phyloP scores from a whole-genome alignment of 2,888 invertebrate species.

The Pachliopta kotzebuea region DNA sequence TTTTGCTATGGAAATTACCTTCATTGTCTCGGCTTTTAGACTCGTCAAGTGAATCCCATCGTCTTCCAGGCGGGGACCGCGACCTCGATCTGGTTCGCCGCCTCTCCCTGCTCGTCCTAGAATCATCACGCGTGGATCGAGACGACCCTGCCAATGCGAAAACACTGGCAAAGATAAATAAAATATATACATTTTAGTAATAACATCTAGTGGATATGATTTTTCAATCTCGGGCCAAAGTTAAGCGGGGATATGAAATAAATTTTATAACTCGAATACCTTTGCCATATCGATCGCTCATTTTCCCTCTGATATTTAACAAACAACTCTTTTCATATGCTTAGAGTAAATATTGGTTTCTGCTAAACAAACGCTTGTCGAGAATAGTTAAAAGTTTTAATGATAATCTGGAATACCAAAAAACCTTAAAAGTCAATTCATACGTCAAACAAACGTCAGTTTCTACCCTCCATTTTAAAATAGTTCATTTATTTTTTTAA shows the following conservation, averaged over 20 bases:
- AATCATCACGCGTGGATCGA: constrained; percentile 80
- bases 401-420: constrained; percentile 2
- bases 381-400: not conserved
- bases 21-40: constrained; percentile 41
- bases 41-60: constrained; percentile 37
- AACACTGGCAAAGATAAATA: constrained; percentile 86
- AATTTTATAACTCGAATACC: constrained; percentile 59
- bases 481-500: not conserved
- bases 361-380: constrained; percentile 2
- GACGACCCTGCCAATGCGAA: constrained; percentile 87
- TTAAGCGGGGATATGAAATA: constrained; percentile 35
- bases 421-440: constrained; percentile 4
- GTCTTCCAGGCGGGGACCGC: constrained; percentile 48
- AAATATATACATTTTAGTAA: constrained; percentile 56
- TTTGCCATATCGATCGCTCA: constrained; percentile 62
- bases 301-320: constrained; percentile 31
- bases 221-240: constrained; percentile 27
- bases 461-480: not conserved
- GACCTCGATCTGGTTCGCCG: constrained; percentile 47
- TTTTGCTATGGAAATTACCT: not conserved
- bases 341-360: not conserved
- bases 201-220: constrained; percentile 33
- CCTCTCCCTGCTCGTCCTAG: constrained; percentile 59
- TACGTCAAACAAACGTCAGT: constrained; percentile 9
- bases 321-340: not conserved